phyloP scores from a whole-genome alignment of 1,140 invertebrate species.

The Ectropis grisescens region DNA sequence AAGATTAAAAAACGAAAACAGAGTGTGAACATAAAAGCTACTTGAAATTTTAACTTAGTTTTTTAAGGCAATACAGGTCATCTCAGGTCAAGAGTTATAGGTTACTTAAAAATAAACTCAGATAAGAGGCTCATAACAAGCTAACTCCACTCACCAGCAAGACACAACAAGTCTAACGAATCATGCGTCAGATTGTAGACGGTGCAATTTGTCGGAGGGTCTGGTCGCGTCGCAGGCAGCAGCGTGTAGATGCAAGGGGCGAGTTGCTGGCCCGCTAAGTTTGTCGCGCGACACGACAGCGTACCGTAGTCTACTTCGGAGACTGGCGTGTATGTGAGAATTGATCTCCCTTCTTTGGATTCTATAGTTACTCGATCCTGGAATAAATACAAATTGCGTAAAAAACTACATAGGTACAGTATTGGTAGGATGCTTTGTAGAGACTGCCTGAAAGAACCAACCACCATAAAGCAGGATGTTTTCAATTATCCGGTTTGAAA shows the following conservation, averaged over 20 bases:
- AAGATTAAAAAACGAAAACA: too few species aligned
- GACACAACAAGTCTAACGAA: constrained; percentile 73
- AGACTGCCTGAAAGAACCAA: too few species aligned
- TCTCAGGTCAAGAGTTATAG: too few species aligned
- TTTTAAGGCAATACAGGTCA: too few species aligned
- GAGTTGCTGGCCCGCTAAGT: constrained; percentile 76
- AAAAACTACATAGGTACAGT: too few species aligned
- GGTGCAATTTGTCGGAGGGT: constrained; percentile 83
- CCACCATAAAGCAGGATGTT: too few species aligned
- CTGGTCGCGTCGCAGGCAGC: constrained; percentile 81
- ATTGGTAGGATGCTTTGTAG: too few species aligned
- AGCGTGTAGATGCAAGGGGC: constrained; percentile 79
- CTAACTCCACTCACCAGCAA: constrained; percentile 52
- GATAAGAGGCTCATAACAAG: too few species aligned
- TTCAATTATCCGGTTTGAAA: too few species aligned
- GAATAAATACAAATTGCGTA: constrained; percentile 1
- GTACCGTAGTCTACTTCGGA: constrained; percentile 82
- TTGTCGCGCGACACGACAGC: constrained; percentile 76
- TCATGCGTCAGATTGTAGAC: constrained; percentile 85
- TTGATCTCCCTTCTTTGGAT: constrained; percentile 72
- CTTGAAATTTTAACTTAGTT: too few species aligned
- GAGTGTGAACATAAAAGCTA: too few species aligned
- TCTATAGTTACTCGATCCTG: constrained; percentile 72
- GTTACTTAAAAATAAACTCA: too few species aligned
- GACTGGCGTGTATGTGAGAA: constrained; percentile 83